These are phyloP conservation scores for Apamea monoglypha DNA, from an alignment of 2,888 invertebrate genomes.

Conservation along the genomic window DNA sequence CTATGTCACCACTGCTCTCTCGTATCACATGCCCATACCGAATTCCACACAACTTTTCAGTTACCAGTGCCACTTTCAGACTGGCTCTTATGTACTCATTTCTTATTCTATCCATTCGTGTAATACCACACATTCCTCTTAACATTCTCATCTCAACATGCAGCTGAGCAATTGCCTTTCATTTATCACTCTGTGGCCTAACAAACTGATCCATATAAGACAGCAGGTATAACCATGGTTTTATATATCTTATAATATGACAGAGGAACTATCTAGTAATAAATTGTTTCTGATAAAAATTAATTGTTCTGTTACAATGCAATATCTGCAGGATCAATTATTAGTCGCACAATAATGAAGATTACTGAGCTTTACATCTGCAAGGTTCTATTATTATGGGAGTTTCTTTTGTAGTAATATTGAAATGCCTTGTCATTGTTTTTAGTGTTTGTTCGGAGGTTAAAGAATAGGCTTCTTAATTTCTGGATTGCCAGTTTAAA, in stretches of 20 bases:
- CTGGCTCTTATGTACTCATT: background rate
- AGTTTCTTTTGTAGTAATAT: constrained; percentile 2
- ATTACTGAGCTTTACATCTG: constrained; percentile 19
- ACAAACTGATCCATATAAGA: no score
- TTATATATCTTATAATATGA: background rate
- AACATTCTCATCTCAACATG: no score
- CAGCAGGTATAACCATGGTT: no score
- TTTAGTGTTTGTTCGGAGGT: background rate
- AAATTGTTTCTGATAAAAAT: constrained; percentile 7
- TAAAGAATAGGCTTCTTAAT: background rate
- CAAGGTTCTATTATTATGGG: background rate
- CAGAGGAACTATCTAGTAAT: background rate
- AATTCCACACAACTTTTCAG: background rate
- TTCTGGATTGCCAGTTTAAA: background rate
- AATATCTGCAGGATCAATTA: constrained; percentile 8
- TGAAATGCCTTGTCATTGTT: background rate
- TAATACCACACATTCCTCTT: background rate
- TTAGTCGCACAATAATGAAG: constrained; percentile 10
- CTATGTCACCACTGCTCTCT: no score
- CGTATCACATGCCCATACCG: no score
- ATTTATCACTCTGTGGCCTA: no score
- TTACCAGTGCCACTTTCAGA: background rate
- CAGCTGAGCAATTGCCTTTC: no score
- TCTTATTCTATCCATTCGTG: background rate
- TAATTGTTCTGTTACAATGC: constrained; percentile 7